A percentile compares a stretch with the other conserved stretches of the same genome.
Conservation (phyloP, 2,888 invertebrate genomes). For the Caenorhabditis japonica region DNA sequence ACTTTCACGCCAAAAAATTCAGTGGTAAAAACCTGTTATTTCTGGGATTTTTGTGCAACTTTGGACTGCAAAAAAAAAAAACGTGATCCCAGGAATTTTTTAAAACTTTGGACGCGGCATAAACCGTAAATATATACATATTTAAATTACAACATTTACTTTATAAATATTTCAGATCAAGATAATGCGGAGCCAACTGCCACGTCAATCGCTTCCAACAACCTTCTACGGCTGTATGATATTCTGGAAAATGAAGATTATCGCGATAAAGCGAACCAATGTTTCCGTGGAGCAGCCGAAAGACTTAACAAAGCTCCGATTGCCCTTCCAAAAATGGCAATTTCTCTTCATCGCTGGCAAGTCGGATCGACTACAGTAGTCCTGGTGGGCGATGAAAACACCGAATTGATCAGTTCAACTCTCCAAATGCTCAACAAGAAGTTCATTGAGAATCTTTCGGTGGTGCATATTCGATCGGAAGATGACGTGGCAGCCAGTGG, state of each 20-base stretch:
- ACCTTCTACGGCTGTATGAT: constrained; percentile 82
- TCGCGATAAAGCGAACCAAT: constrained; percentile 73
- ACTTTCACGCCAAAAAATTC: too few relatives aligned
- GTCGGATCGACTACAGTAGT: constrained; percentile 36
- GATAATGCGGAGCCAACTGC: constrained; percentile 95
- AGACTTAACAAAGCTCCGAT: constrained; percentile 80
- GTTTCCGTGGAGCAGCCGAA: constrained; percentile 81
- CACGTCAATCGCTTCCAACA: constrained; percentile 89
- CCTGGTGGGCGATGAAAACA: constrained; percentile 29
- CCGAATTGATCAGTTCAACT: constrained; percentile 10
- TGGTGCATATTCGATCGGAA: constrained; percentile 37
- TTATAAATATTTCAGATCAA: constrained; percentile 84
- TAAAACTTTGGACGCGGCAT: too few relatives aligned
- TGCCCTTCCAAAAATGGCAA: constrained; percentile 40
- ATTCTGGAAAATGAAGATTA: constrained; percentile 82
- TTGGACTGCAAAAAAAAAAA: too few relatives aligned
- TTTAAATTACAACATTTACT: too few relatives aligned
- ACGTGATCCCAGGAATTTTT: too few relatives aligned
- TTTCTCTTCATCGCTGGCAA: constrained; percentile 36
- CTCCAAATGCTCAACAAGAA: constrained; percentile 9
- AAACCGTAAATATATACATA: too few relatives aligned
- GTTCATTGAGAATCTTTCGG: constrained; percentile 22
- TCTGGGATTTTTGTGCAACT: too few relatives aligned
- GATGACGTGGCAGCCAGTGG: constrained; percentile 23
- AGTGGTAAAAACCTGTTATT: too few relatives aligned